Evolutionary conservation across 2,888 invertebrate genomes (phyloP), one percentile per base, ranked within the genome.

Genomic region (Pollenia griseotomentosa): DNA sequence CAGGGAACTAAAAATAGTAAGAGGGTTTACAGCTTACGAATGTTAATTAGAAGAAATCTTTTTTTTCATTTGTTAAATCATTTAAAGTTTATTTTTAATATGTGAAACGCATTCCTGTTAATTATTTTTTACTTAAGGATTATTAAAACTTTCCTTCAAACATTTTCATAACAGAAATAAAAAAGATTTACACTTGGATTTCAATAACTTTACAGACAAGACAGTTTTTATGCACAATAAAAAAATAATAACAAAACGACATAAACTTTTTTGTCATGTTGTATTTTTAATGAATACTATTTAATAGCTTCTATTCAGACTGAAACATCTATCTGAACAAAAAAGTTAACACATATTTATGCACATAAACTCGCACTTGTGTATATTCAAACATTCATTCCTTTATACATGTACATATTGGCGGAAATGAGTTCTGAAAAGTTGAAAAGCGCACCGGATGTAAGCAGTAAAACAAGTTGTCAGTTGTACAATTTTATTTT

Each of bases 381-480:
- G 6, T 44, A 16, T 19, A 63, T 16, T 8, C 23, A 46, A 11
- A 33, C 55, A 55, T 71, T 77, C 71, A 55, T 55, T 40, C 57
- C 48, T 57, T 44, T n/a, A 16, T 57, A 44, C 23, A 71, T 83
- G 71, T 66, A 75, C 80, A 81, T 79, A 73, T 81, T 71, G 59
- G 80, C 91, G 92, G 92, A 92, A 92, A 92, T 92, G 92, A 92
- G 91, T 90, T 91, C 90, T 90, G 91, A 91, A 87, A 84, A 87
- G 88, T 84, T 86, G 88, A 77, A 86, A 85, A 91, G 89, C 88
- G 90, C 70, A 83, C 85, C 89, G 89, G 88, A 89, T 89, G 87
- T 85, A 59, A 88, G 89, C 87, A 89, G 85, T 89, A 88, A 88
- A 88, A 88, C 86, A 84, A 85, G 86, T 89, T 88, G 88, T 85